Evolutionary conservation across 1,140 invertebrate genomes (phyloP).

Genomic region (Drosophila auraria): DNA sequence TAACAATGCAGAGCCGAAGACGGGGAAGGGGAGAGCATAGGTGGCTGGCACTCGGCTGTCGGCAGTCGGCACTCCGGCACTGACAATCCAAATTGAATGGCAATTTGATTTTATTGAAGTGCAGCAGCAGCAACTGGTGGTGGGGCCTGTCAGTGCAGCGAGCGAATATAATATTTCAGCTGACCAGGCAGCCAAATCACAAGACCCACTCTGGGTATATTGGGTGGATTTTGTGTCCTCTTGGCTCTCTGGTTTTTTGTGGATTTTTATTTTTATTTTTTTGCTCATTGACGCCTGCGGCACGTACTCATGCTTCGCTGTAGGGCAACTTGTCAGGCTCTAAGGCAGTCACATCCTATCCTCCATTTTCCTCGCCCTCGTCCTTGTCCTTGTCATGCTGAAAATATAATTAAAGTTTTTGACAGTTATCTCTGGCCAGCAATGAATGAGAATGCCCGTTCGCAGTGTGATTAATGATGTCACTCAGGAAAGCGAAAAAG

Average conservation of each 20-base stretch:
- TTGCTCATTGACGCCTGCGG: conserved; percentile 35
- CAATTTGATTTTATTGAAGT: conserved; percentile 69
- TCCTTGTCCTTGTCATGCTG: conserved; percentile 54
- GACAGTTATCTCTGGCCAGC: conserved; percentile 76
- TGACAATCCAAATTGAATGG: conserved; percentile 75
- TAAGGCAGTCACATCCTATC: conserved; percentile 41
- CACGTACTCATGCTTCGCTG: conserved; percentile 55
- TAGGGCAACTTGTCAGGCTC: conserved; percentile 42
- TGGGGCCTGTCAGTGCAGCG: conserved; percentile 66
- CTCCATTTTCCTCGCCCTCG: conserved; percentile 12
- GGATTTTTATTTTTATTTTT: conserved; percentile 18
- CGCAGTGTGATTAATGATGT: conserved; percentile 65
- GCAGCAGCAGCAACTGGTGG: conserved; percentile 66
- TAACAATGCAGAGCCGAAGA: conserved; percentile 29
- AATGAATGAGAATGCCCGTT: conserved; percentile 67
- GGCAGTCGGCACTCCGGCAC: conserved; percentile 7
- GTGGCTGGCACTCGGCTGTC: conserved; percentile 2
- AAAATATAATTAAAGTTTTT: conserved; percentile 84
- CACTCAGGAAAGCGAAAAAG: conserved; percentile 21
- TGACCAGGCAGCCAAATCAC: conserved; percentile 48
- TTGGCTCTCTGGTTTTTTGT: conserved; percentile 6
- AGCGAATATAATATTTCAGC: conserved; percentile 73
- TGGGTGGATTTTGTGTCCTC: conserved; percentile 17
- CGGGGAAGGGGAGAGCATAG: not conserved
- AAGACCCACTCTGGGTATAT: conserved; percentile 21